Base-by-base conservation (phyloP, 2,888 invertebrate species). In the Lepidochrysops patricia region DNA sequence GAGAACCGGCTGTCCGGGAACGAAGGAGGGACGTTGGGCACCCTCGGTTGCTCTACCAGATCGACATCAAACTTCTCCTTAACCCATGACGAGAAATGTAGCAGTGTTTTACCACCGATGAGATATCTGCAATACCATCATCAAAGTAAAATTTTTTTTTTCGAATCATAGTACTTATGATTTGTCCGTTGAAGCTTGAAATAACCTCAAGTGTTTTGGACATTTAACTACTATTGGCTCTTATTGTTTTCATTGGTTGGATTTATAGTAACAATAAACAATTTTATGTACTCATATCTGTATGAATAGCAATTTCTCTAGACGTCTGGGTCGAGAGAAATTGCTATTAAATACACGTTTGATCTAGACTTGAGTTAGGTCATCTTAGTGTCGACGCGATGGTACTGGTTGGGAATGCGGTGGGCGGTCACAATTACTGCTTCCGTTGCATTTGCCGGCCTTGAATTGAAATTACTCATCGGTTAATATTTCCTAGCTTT, bases 61-160 rank as follows among this genome's bases (percentile, higher is more conserved):
- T 93, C 91, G 19, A 97, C 84, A 50, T 95, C 92, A 63, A 98
- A 91, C 12, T 91, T 92, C 3, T 92, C 90, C 58, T 89, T 81
- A 25, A 96, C 96, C 96, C 96, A 99, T 66, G 93, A 90, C 12
- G 93, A 91, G 64, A 99, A 93, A 68, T 93, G 91, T 0, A 97
- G 97, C 66, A 99, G 82, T 0, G 90, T 82, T 58, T 93, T 85
- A 34, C 92, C 92, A 4, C 93, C 94, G 62, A 97, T 92, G 2
- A 94, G 91, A 82, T 97, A 97, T 76, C 97, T 96, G 76, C n/a
- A 76, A 79, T n/a, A 27, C 25, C 4, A 35, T 25, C 0, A 25
- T 26, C 25, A 5, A 7, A 26, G n/a, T 19, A 50, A 54, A 35
- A 19, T 58, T n/a, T n/a, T n/a, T n/a, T n/a, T n/a, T n/a, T n/a